Base-by-base conservation (phyloP, 2,888 invertebrate species). In the Sarcophaga carnaria region DNA sequence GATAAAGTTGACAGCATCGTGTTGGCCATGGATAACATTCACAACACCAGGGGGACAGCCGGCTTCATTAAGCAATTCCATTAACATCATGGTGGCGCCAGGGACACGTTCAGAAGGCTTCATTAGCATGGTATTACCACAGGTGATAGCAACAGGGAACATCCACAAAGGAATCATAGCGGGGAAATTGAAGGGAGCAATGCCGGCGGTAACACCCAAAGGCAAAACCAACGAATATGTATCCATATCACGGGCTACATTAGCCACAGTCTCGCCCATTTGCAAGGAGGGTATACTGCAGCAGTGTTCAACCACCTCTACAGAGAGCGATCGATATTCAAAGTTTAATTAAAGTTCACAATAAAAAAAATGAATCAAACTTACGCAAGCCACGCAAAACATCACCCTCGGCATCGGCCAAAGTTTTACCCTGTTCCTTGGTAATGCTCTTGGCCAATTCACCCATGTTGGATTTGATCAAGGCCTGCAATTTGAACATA, bases 141-240 rank as follows among this genome's bases (percentile, higher is more conserved):
- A 98, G 8, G 98, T 96, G 62, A 97, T 94, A 20, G 97, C 96
- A 71, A 97, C 94, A 0, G 97, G 97, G 95, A 97, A 97, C 95
- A 97, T 97, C 99, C 99, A 99, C 5, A 99, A 95, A 0, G 99
- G 99, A 90, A 99, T 99, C 99, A 99, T 99, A 49, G 99, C 99
- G 0, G 99, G 99, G 94, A 99, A 99, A 94, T 99, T 99, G 94
- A 99, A 99, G 0, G 99, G 99, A n/a, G 98, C 97, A 90, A 99
- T 98, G 72, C 99, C 99, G 91, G 97, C 97, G 49, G 97, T 97
- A 4, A 93, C 93, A 64, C 99, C 99, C 2, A 99, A 94, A 0
- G 99, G 99, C 70, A 97, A 94, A 89, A 98, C 96, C 93, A 97
- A 97, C 12, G 98, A 97, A 89, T 97, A 96, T 1, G 98, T 98